Evolutionary conservation across 1,140 invertebrate genomes (phyloP).

Genomic region (Hycleus phaleratus): DNA sequence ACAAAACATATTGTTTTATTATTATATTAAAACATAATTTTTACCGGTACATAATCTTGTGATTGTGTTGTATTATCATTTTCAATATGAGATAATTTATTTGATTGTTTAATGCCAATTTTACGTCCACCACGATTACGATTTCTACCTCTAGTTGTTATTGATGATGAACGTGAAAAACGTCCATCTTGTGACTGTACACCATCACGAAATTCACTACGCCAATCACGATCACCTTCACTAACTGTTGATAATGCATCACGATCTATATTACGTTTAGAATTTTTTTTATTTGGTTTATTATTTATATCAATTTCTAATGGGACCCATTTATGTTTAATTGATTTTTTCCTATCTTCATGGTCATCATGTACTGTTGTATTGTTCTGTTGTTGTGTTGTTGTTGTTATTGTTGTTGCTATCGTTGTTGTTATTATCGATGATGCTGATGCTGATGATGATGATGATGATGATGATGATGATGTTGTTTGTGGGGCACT

Average conservation of each 20-base stretch:
- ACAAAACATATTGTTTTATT: neutral
- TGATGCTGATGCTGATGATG: too few relatives aligned
- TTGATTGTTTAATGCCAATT: constrained; percentile 25
- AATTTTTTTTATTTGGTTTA: constrained; percentile 26
- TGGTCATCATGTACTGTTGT: constrained; percentile 13
- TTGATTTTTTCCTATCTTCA: constrained; percentile 39
- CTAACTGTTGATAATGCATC: constrained; percentile 37
- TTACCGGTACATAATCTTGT: constrained; percentile 46
- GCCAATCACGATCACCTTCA: constrained; percentile 36
- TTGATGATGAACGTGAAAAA: constrained; percentile 26
- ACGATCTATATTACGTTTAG: constrained; percentile 17
- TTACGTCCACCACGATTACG: constrained; percentile 32
- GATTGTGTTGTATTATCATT: constrained; percentile 39
- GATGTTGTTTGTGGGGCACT: too few relatives aligned
- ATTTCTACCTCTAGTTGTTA: constrained; percentile 27
- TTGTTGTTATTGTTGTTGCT: too few relatives aligned
- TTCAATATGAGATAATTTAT: constrained; percentile 33
- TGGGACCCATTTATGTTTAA: constrained; percentile 70
- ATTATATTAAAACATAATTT: neutral
- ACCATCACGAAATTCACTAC: constrained; percentile 20
- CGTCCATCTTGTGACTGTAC: constrained; percentile 4
- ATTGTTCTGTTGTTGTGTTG: constrained; percentile 8
- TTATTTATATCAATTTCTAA: constrained; percentile 61
- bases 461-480: too few relatives aligned
- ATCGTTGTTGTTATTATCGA: too few relatives aligned